A percentile compares a stretch with the other conserved stretches of the same genome.
Conservation (phyloP, 2,113 vertebrate species). For the Podilymbus podiceps region DNA sequence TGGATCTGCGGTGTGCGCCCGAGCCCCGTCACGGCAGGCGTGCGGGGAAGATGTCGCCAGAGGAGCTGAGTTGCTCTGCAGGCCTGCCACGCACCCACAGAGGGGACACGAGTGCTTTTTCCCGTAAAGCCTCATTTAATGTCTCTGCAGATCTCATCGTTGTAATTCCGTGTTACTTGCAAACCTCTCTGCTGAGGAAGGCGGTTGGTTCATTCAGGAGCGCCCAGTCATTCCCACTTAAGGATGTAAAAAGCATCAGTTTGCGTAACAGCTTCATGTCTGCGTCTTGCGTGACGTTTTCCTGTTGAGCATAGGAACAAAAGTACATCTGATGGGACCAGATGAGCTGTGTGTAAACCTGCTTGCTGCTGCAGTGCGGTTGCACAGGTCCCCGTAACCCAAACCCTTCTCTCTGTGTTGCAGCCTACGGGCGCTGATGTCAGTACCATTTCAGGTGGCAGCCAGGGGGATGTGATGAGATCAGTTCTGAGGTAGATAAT, state of each 20-base stretch:
- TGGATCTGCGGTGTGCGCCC: rapidly evolving
- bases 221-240: background rate
- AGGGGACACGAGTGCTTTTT: no score
- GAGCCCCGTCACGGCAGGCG: rapidly evolving
- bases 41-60: rapidly evolving
- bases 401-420: background rate
- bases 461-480: background rate
- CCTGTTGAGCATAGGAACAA: background rate
- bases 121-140: background rate
- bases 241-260: background rate
- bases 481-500: background rate
- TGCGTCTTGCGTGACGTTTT: background rate
- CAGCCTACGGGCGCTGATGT: rapidly evolving
- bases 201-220: background rate
- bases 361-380: background rate
- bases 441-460: background rate
- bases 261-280: no score
- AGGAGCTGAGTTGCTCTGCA: rapidly evolving
- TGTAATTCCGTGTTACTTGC: rapidly evolving
- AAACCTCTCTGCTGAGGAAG: background rate
- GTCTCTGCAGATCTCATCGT: background rate
- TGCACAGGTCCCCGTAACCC: background rate
- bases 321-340: background rate
- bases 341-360: background rate
- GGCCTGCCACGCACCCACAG: no score